These are phyloP conservation scores for Clamator glandarius DNA, from an alignment of 2,797 vertebrate genomes.

Conservation along the genomic window DNA sequence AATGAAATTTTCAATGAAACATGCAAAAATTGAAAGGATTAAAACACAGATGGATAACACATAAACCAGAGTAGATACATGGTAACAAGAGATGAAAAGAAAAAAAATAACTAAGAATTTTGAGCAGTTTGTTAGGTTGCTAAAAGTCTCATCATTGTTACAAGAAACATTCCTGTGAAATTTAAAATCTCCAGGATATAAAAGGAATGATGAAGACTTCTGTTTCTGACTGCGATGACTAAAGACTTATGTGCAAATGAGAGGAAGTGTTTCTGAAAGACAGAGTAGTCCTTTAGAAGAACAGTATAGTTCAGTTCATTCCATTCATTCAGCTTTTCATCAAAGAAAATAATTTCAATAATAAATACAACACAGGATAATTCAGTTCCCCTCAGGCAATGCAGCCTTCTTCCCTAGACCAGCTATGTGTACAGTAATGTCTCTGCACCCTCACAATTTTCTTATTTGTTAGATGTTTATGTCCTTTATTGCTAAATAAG, in stretches of 20 bases:
- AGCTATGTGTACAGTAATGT: not conserved
- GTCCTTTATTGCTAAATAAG: not conserved
- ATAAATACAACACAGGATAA: not conserved
- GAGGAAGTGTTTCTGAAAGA: not conserved
- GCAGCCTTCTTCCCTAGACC: not conserved
- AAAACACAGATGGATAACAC: not conserved
- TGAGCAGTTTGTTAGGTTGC: slow-evolving; percentile 2
- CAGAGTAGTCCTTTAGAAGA: not conserved
- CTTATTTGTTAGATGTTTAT: not conserved
- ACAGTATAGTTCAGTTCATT: not conserved
- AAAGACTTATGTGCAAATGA: not conserved
- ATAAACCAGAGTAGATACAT: not conserved
- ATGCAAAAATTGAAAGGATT: not conserved
- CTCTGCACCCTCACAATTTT: not conserved
- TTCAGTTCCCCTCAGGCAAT: not conserved
- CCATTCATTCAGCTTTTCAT: not conserved
- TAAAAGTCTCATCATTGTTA: not conserved
- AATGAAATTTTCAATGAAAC: not conserved
- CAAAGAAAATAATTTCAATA: not conserved
- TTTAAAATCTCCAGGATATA: not conserved
- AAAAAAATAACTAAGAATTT: not conserved
- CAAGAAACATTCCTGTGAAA: not conserved
- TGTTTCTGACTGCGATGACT: not conserved
- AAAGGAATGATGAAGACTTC: not conserved
- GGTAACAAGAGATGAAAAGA: not conserved